These are phyloP conservation scores for Cyclophora albipunctata DNA, from an alignment of 2,888 invertebrate genomes.

Conservation along the genomic window DNA sequence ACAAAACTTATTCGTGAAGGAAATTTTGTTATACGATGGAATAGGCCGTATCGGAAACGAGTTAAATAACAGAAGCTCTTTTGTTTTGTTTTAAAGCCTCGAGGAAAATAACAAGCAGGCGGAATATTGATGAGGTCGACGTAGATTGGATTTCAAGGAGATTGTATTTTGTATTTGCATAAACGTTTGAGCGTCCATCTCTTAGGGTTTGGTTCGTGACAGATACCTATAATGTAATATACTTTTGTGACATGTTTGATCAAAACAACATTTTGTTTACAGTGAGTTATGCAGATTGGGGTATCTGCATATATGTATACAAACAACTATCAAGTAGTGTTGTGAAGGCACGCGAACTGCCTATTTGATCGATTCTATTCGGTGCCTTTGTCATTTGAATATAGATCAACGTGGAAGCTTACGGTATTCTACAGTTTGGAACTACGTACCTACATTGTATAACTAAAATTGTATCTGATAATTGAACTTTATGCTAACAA, in stretches of 20 bases:
- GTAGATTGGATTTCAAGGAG: constrained; percentile 38
- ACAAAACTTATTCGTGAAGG: constrained; percentile 41
- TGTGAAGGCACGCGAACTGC: too few relatives aligned
- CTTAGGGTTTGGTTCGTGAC: constrained; percentile 24
- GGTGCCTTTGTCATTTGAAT: too few relatives aligned
- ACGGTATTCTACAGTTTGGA: too few relatives aligned
- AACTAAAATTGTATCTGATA: too few relatives aligned
- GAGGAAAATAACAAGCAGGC: constrained; percentile 57
- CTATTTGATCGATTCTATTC: too few relatives aligned
- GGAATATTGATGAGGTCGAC: constrained; percentile 60
- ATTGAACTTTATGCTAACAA: too few relatives aligned
- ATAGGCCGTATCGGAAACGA: constrained; percentile 71
- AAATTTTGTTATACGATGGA: constrained; percentile 65
- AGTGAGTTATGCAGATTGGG: background rate
- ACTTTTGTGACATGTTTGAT: constrained; percentile 6
- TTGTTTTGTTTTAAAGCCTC: constrained; percentile 56
- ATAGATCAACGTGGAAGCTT: too few relatives aligned
- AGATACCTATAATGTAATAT: constrained; percentile 11
- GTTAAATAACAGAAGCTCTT: constrained; percentile 67
- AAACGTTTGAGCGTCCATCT: constrained; percentile 32
- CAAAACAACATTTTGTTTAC: constrained; percentile 16
- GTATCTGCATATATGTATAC: background rate
- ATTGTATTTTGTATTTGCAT: constrained; percentile 38
- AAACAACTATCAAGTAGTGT: background rate
- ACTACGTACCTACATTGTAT: too few relatives aligned